Base-by-base conservation (phyloP, 2,113 vertebrate species). In the Bubalus kerabau region DNA sequence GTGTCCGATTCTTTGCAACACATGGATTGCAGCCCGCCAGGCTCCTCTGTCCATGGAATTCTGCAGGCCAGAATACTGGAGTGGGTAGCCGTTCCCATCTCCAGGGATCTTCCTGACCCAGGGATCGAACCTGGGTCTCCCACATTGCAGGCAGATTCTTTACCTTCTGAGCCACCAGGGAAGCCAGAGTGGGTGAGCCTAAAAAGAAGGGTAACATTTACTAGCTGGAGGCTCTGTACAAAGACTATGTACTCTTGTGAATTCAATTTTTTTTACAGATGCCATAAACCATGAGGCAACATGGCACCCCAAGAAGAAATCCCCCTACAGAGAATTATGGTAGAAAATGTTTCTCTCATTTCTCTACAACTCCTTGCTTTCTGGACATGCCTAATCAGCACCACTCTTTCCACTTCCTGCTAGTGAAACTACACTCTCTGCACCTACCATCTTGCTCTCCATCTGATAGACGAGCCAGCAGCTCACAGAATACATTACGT, bases 221-320 rank as follows among this genome's bases (percentile, higher is more conserved):
- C 36, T 8, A 43, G 11, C 7, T 7, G 19, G 32, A 52, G 36
- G 24, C 13, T 24, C 23, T 26, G 5, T 4, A 64, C 12, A 2
- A 62, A 76, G 32, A 28, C 28, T 2, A 0, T 6, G 1, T 16
- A 7, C 54, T 82, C 32, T 43, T 40, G 7, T 21, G 36, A 14
- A 67, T 21, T 16, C 23, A 30, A 1, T 46, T 26, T 10, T 17
- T 36, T 15, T 57, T 26, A 0, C 14, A 14, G 52, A 28, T 0
- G 2, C 56, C 50, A 10, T 1, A 17, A 11, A 9, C 50, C 11
- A 0, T 2, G 28, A 54, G 60, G 84, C 46, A 4, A 14, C 5
- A 7, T 1, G 30, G 1, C 19, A 24, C 24, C 87, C 83, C 59
- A 50, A 40, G 14, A 81, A 84, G 59, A 48, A 48, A 43, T 16